Conservation (phyloP, 2,888 invertebrate genomes). For the Mesorhabditis spiculigera region DNA sequence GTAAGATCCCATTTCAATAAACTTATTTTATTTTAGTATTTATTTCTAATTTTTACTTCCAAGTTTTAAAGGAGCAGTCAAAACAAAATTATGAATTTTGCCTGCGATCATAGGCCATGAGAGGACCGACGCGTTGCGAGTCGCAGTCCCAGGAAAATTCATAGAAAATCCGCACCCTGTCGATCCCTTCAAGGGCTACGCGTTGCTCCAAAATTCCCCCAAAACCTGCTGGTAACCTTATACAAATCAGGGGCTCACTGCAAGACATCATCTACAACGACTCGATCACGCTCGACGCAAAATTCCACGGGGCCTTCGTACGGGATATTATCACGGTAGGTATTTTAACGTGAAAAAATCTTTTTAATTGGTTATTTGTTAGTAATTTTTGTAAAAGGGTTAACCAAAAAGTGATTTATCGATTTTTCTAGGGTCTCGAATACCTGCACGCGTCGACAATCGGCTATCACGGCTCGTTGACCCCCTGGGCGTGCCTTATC, state of each 20-base stretch:
- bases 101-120: too few species aligned
- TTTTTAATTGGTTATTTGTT: too few species aligned
- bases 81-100: too few species aligned
- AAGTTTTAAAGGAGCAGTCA: too few species aligned
- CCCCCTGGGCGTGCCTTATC: slow-evolving; percentile 43
- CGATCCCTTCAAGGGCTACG: too few species aligned
- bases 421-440: slow-evolving; percentile 27
- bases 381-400: background rate
- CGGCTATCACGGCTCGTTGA: slow-evolving; percentile 40
- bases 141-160: too few species aligned
- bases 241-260: slow-evolving; percentile 12
- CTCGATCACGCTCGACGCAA: slow-evolving; percentile 28
- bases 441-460: slow-evolving; percentile 41
- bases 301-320: slow-evolving; percentile 44
- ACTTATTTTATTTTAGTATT: too few species aligned
- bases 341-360: background rate
- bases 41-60: too few species aligned
- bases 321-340: slow-evolving; percentile 39
- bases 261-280: slow-evolving; percentile 45
- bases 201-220: too few species aligned
- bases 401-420: background rate
- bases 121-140: too few species aligned
- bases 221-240: background rate
- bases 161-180: too few species aligned
- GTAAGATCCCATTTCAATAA: too few species aligned